These are phyloP conservation scores for Eupithecia subfuscata DNA, from an alignment of 2,888 invertebrate species.

Conservation along the genomic window DNA sequence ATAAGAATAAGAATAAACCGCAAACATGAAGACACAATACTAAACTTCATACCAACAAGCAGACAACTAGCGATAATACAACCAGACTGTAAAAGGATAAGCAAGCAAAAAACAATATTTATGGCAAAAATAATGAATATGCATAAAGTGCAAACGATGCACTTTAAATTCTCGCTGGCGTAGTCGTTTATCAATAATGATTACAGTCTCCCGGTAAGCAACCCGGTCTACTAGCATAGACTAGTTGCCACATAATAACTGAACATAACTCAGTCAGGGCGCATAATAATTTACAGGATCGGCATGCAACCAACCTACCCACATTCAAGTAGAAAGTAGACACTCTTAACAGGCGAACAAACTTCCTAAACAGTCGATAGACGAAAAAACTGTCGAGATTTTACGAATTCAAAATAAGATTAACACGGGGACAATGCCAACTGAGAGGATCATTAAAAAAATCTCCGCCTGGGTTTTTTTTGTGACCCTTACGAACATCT, in stretches of 20 bases:
- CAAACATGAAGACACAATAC: not conserved
- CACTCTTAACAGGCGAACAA: not conserved
- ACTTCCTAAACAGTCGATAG: not conserved
- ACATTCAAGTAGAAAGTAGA: conserved; percentile 1
- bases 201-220: conserved; percentile 43
- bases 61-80: not conserved
- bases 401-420: not conserved
- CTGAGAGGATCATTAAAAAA: not conserved
- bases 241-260: conserved; percentile 52
- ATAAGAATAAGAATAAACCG: too few relatives aligned
- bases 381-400: not conserved
- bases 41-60: not conserved
- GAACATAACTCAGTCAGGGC: conserved; percentile 53
- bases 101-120: not conserved
- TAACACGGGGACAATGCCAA: not conserved
- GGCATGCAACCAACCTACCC: conserved; percentile 43
- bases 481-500: not conserved
- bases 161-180: conserved; percentile 36
- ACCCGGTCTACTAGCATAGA: conserved; percentile 45
- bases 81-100: not conserved
- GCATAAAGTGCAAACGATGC: conserved; percentile 26
- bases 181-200: conserved; percentile 54
- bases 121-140: conserved; percentile 20
- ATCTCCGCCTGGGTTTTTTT: not conserved
- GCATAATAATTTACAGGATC: conserved; percentile 55